These are phyloP conservation scores for Pilophorus perplexus DNA, from an alignment of 2,888 invertebrate species.

Conservation along the genomic window DNA sequence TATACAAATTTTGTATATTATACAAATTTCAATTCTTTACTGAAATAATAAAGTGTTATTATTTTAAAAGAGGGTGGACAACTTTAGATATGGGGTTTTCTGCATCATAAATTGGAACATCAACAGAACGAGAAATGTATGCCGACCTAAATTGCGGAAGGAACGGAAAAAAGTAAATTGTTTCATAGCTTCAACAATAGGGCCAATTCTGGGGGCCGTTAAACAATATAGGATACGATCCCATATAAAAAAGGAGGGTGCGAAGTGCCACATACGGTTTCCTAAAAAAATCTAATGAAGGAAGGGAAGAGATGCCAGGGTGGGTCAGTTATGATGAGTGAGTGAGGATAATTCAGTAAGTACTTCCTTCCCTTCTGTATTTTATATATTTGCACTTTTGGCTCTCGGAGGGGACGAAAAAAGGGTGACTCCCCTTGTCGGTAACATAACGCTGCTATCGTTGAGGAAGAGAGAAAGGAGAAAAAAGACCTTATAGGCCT, in stretches of 20 bases:
- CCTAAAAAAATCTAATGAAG: conserved; percentile 21
- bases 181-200: neutral
- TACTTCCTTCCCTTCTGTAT: conserved; percentile 40
- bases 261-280: conserved; percentile 29
- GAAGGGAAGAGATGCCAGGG: neutral
- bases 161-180: neutral
- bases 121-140: too few relatives aligned
- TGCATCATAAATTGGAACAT: too few relatives aligned
- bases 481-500: too few relatives aligned
- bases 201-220: conserved; percentile 13
- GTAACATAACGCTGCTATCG: conserved; percentile 4
- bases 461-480: neutral
- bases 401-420: conserved; percentile 2
- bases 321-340: conserved; percentile 26
- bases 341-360: conserved; percentile 39
- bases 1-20: too few relatives aligned
- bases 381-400: conserved; percentile 39
- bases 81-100: too few relatives aligned
- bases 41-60: too few relatives aligned
- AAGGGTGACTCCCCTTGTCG: neutral
- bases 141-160: too few relatives aligned
- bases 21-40: too few relatives aligned
- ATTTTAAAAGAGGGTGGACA: too few relatives aligned
- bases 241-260: conserved; percentile 12
- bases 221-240: conserved; percentile 9